These are phyloP conservation scores for Connochaetes taurinus DNA, from an alignment of 2,113 vertebrate species.

Conservation along the genomic window DNA sequence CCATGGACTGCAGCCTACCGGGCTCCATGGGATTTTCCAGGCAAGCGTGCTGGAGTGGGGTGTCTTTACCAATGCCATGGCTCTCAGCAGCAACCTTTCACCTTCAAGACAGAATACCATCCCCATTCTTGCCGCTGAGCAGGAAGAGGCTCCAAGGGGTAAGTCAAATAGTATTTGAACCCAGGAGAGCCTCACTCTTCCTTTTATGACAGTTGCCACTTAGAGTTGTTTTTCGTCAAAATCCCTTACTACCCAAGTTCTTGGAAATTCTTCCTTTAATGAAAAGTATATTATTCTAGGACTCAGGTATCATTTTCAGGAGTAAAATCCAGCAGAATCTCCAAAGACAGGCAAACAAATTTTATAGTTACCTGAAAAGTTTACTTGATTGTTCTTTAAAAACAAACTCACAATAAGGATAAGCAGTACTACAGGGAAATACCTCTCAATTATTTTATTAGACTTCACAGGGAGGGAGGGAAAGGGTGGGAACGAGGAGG, in stretches of 20 bases:
- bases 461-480: not conserved
- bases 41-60: too few relatives aligned
- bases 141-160: not conserved
- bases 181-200: not conserved
- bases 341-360: not conserved
- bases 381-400: not conserved
- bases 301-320: not conserved
- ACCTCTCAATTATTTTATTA: not conserved
- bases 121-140: not conserved
- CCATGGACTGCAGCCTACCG: too few relatives aligned
- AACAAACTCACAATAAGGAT: not conserved
- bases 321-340: not conserved
- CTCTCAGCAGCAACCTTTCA: not conserved
- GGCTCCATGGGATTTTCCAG: too few relatives aligned
- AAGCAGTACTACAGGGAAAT: not conserved
- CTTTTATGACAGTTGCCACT: not conserved
- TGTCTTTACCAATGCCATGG: not conserved
- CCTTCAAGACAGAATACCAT: not conserved
- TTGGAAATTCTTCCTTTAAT: conserved; percentile 4
- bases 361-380: not conserved
- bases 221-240: not conserved
- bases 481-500: not conserved
- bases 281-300: not conserved
- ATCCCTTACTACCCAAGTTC: not conserved
- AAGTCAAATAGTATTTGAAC: not conserved